phyloP scores from a whole-genome alignment of 2,797 vertebrate genomes.

The Oreochromis grahami region DNA sequence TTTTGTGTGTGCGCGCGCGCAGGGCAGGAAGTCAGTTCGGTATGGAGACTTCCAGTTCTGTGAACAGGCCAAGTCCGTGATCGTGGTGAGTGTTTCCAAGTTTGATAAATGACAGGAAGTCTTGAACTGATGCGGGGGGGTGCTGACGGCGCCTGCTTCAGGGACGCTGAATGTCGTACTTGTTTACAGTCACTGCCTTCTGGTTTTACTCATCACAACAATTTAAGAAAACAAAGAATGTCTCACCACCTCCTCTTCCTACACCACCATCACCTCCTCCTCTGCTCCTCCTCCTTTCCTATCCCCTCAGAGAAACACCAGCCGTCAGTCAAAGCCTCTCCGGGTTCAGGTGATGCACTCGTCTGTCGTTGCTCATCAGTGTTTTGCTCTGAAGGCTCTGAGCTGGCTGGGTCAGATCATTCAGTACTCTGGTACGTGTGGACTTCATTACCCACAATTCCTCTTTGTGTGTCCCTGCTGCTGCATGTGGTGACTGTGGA shows the following conservation, averaged over 20 bases:
- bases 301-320: constrained; percentile 86
- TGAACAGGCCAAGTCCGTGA: constrained; percentile 92
- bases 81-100: constrained; percentile 81
- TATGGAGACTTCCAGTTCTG: constrained; percentile 94
- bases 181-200: background rate
- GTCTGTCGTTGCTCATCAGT: constrained; percentile 94
- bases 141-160: background rate
- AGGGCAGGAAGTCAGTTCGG: constrained; percentile 94
- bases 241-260: background rate
- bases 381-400: constrained; percentile 90
- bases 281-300: background rate
- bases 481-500: background rate
- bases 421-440: constrained; percentile 87
- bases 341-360: constrained; percentile 98
- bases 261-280: background rate
- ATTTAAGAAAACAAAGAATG: background rate
- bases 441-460: background rate
- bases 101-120: background rate
- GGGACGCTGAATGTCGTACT: background rate
- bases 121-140: background rate
- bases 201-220: background rate
- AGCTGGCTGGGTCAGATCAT: constrained; percentile 91
- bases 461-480: background rate
- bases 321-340: constrained; percentile 93
- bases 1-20: background rate